Evolutionary conservation across 2,888 invertebrate species (phyloP), one percentile per base, ranked within the genome.

Genomic region (Linnaemya vulpina): DNA sequence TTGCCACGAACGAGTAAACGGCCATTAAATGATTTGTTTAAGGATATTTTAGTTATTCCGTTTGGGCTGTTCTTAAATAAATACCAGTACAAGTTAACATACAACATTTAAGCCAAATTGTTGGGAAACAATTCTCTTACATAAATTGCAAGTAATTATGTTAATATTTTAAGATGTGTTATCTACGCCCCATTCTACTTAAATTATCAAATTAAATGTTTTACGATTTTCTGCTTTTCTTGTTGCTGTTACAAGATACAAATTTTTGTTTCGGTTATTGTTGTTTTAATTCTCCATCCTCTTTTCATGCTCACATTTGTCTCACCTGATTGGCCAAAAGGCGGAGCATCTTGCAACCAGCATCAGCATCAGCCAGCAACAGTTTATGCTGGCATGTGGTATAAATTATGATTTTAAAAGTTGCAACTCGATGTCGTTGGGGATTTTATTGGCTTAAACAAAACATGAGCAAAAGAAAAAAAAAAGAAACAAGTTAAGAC

Each of bases 321-420:
- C 74, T 82, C 87, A 86, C 86, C 87, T 87, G 87, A 86, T 86
- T 87, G 87, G 87, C 84, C 53, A 84, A 77, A 78, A 86, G 87
- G 87, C 87, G 87, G 87, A 86, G 87, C 87, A 86, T 86, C 86
- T 75, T 74, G 63, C 71, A 76, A 49, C 68, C 86, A 86, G 86
- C 83, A 80, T 85, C 86, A 86, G 86, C 83, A 80, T 85, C 87
- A 74, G 58, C 58, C 49, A 74, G 74, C 84, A 76, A 83, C 76
- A 71, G 76, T 65, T 76, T 77, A 58, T 67, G 80, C 60, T 62
- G 65, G 81, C 83, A 84, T 83, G 83, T 80, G 80, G 80, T 82
- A 87, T 87, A 87, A 87, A 87, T 87, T 87, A 87, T 87, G 84
- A 87, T 84, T 87, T 86, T 80, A 82, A 85, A 82, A 81, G 68